Evolutionary conservation across 2,113 vertebrate genomes (phyloP), one percentile per base, ranked within the genome.

Genomic region (Heterochromis multidens): DNA sequence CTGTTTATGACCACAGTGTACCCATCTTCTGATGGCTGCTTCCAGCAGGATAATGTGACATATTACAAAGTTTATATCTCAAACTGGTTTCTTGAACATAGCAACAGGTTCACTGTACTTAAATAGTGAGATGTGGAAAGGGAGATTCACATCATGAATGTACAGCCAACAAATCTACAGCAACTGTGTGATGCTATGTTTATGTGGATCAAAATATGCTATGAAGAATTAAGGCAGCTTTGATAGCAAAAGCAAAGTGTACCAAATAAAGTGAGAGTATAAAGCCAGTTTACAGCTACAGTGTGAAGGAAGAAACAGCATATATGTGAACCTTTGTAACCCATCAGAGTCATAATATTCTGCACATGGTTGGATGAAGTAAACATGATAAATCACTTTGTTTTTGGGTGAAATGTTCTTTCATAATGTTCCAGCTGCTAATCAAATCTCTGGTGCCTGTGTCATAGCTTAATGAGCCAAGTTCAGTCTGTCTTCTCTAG

Each of bases 391-490:
- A 57, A n/a, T 81, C 40, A 33, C 10, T n/a, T 79, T 31, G 10
- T 37, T 56, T 80, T 85, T 11, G 27, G 43, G 23, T 17, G 2
- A 63, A 89, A 80, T 70, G 9, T 12, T 49, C 11, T 19, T 79
- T 35, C 33, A 46, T 29, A 76, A 74, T 7, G 65, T 77, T 54
- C 27, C 31, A 61, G 52, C 60, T 14, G 35, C 82, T 81, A 72
- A 87, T 88, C 27, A 82, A 49, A 58, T 81, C 12, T 54, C 61
- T 78, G 60, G 17, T 31, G 37, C 37, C 14, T 2, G 10, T 74
- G 74, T 81, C 14, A 40, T 12, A 27, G 74, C 85, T 78, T 91
- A 92, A 91, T 79, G 85, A 88, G 77, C 54, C 31, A 6, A 25
- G 23, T 46, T 67, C 8, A 46, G 60, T 43, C 77, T 46, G 16